These are phyloP conservation scores for Psilopogon haemacephalus DNA, from an alignment of 2,113 vertebrate genomes.

Conservation along the genomic window DNA sequence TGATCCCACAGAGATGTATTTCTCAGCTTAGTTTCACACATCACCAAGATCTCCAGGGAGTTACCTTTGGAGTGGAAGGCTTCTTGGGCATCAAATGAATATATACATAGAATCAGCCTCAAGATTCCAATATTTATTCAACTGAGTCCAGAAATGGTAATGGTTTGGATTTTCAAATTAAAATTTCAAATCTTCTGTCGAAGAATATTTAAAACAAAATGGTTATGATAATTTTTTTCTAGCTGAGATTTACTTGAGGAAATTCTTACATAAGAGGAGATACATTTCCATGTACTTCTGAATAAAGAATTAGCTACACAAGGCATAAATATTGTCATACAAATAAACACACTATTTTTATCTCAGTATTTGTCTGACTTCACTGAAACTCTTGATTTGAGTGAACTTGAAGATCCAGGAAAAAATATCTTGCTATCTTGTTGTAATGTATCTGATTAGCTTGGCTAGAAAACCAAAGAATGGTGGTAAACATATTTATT, in stretches of 20 bases:
- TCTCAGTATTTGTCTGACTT: neutral
- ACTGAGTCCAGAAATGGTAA: neutral
- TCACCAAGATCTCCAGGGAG: neutral
- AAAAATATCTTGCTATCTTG: neutral
- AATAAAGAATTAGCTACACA: neutral
- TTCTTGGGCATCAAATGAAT: neutral
- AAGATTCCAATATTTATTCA: neutral
- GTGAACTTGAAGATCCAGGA: neutral
- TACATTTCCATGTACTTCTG: neutral
- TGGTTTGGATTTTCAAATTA: neutral
- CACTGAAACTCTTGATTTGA: neutral
- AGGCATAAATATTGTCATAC: neutral
- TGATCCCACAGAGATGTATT: neutral
- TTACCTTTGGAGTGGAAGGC: neutral
- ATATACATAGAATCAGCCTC: neutral
- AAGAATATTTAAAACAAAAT: neutral
- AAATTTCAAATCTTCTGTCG: neutral
- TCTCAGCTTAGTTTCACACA: neutral
- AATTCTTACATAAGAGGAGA: neutral
- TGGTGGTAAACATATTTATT: neutral
- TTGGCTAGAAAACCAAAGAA: neutral
- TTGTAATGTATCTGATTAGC: neutral
- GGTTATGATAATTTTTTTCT: neutral
- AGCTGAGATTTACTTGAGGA: neutral
- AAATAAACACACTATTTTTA: neutral